Evolutionary conservation across 2,113 vertebrate genomes (phyloP).

Genomic region (Limanda limanda): DNA sequence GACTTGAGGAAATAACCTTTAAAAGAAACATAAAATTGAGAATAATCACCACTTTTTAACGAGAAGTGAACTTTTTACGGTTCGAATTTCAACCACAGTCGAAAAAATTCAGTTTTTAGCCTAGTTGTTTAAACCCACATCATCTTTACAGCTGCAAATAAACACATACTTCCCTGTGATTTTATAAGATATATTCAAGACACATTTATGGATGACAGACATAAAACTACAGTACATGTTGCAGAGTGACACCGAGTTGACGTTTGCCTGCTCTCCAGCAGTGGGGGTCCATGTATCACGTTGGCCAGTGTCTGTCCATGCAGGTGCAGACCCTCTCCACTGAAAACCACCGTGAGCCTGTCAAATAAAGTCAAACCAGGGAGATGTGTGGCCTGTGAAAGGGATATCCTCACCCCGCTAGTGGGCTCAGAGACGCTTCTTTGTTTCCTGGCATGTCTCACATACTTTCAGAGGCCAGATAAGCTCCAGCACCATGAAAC

Average conservation of each 20-base stretch:
- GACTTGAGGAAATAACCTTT: no score
- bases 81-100: neutral
- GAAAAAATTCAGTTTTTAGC: neutral
- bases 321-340: conserved; percentile 58
- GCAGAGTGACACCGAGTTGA: conserved; percentile 7
- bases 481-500: conserved; percentile 90
- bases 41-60: neutral
- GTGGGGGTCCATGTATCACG: conserved; percentile 3
- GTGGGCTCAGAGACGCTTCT: conserved; percentile 88
- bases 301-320: conserved; percentile 41
- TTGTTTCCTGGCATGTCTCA: conserved; percentile 94
- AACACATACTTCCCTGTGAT: neutral
- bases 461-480: conserved; percentile 94
- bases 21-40: neutral
- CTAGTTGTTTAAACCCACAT: neutral
- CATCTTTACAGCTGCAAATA: neutral
- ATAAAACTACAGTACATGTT: neutral
- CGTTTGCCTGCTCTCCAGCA: conserved; percentile 18
- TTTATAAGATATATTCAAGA: neutral
- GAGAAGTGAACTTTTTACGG: neutral
- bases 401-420: conserved; percentile 89
- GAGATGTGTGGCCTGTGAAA: conserved; percentile 94
- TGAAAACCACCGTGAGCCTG: conserved; percentile 75
- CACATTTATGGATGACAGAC: neutral
- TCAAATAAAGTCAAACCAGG: conserved; percentile 90